These are phyloP conservation scores for Drosophila histrio DNA, from an alignment of 2,888 invertebrate genomes.

Conservation along the genomic window DNA sequence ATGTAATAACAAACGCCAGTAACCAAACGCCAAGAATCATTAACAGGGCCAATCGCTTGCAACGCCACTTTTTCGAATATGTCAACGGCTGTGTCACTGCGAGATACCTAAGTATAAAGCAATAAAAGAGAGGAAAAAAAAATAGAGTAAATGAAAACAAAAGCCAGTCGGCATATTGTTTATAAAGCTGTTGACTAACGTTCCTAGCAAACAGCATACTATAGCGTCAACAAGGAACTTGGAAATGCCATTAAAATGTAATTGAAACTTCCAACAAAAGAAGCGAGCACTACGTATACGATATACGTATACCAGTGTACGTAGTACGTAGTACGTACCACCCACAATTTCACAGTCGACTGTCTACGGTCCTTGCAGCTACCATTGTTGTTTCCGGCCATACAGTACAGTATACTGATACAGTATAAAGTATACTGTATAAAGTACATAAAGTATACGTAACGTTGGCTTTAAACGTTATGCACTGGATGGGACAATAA, in stretches of 20 bases:
- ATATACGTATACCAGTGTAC: constrained; percentile 9
- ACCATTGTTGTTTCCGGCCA: constrained; percentile 28
- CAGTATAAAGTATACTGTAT: constrained; percentile 18
- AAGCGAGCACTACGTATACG: constrained; percentile 25
- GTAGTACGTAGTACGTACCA: background rate
- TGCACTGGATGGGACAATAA: constrained; percentile 60
- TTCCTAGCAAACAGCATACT: constrained; percentile 38
- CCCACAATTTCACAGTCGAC: constrained; percentile 29
- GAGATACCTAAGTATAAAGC: constrained; percentile 87
- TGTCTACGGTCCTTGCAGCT: constrained; percentile 12
- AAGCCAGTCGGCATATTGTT: constrained; percentile 62
- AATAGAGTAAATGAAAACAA: constrained; percentile 56
- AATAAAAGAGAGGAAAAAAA: constrained; percentile 42
- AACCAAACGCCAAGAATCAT: constrained; percentile 97
- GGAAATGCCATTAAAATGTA: constrained; percentile 79
- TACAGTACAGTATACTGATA: constrained; percentile 19
- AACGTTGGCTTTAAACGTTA: constrained; percentile 40
- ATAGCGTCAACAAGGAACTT: constrained; percentile 60
- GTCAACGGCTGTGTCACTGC: constrained; percentile 97
- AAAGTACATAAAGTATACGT: constrained; percentile 19
- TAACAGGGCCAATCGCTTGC: constrained; percentile 92
- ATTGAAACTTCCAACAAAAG: constrained; percentile 78
- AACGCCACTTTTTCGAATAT: constrained; percentile 94
- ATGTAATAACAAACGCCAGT: constrained; percentile 94
- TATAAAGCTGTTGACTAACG: constrained; percentile 67